A percentile compares a stretch with the other conserved stretches of the same genome.
These are phyloP conservation scores for Noctua pronuba DNA, from an alignment of 2,888 invertebrate species.

Conservation along the genomic window DNA sequence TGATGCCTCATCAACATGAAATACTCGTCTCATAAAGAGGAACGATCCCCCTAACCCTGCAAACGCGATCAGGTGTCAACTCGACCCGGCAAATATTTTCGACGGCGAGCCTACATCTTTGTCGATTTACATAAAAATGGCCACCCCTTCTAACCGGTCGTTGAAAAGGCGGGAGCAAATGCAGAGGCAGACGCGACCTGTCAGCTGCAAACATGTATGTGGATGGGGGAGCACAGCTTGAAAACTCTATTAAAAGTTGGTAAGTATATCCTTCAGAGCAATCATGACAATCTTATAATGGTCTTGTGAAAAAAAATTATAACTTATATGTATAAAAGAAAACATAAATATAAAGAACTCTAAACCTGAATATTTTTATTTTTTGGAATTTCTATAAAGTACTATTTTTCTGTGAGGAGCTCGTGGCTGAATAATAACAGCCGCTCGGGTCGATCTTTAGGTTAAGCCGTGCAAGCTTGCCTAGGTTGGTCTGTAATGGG, in stretches of 20 bases:
- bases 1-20: slow-evolving; percentile 60
- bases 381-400: too few species aligned
- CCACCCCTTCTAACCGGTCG: slow-evolving; percentile 45
- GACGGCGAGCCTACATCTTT: slow-evolving; percentile 48
- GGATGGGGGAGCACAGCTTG: background rate
- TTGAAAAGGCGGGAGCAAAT: background rate
- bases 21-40: slow-evolving; percentile 50
- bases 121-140: slow-evolving; percentile 72
- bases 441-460: too few species aligned
- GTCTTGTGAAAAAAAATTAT: too few species aligned
- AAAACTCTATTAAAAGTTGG: background rate
- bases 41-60: slow-evolving; percentile 49
- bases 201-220: background rate
- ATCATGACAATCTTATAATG: too few species aligned
- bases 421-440: too few species aligned
- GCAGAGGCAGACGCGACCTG: background rate
- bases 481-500: too few species aligned
- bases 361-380: too few species aligned
- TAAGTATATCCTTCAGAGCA: background rate
- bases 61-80: slow-evolving; percentile 66
- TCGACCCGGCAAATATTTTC: slow-evolving; percentile 57
- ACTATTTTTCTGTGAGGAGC: too few species aligned
- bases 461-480: too few species aligned
- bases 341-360: too few species aligned
- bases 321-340: too few species aligned